phyloP scores from a whole-genome alignment of 2,113 vertebrate species.

The Myrmecobius fasciatus region DNA sequence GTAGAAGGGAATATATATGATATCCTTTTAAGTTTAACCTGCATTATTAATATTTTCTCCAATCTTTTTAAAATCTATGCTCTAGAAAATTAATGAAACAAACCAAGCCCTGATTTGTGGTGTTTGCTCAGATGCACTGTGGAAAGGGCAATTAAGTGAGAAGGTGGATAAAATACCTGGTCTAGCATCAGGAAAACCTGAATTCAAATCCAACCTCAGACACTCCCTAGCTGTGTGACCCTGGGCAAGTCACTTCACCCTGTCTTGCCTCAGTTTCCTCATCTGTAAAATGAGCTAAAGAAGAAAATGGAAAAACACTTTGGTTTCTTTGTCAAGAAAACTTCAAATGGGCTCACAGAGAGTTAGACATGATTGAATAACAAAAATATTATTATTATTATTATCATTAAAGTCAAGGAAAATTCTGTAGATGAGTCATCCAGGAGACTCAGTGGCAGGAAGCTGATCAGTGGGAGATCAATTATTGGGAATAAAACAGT shows the following conservation, averaged over 20 bases:
- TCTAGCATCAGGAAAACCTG: background rate
- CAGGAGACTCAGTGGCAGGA: too few relatives aligned
- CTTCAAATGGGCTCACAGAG: too few relatives aligned
- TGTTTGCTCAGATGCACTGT: background rate
- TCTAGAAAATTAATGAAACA: background rate
- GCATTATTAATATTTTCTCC: background rate
- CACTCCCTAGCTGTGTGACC: background rate
- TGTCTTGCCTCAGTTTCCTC: too few relatives aligned
- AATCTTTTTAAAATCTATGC: background rate
- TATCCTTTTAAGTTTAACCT: background rate
- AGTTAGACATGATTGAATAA: too few relatives aligned
- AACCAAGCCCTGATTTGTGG: background rate
- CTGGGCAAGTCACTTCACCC: background rate
- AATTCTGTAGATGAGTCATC: too few relatives aligned
- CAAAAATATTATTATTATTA: too few relatives aligned
- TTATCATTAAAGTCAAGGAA: too few relatives aligned
- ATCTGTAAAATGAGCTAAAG: too few relatives aligned
- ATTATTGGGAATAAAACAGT: too few relatives aligned
- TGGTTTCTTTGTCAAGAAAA: too few relatives aligned
- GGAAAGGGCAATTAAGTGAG: background rate
- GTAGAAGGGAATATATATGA: background rate
- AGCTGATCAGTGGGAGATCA: too few relatives aligned
- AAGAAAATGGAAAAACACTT: too few relatives aligned
- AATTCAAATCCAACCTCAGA: background rate
- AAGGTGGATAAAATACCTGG: background rate